phyloP scores from a whole-genome alignment of 1,140 invertebrate species.

The Drosophila pachea region DNA sequence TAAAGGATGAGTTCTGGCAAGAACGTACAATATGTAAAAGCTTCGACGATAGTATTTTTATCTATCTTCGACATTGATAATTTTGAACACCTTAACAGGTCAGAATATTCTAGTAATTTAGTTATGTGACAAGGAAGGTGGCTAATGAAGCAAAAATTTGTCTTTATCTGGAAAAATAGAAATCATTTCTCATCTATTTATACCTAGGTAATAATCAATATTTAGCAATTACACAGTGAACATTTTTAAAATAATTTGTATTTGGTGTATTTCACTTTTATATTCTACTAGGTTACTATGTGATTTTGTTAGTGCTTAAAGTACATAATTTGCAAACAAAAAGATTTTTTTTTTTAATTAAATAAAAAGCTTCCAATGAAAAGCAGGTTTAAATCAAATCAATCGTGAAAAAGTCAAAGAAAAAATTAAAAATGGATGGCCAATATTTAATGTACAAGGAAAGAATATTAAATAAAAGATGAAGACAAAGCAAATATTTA shows the following conservation, averaged over 20 bases:
- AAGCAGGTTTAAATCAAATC: slow-evolving; percentile 39
- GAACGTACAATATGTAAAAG: slow-evolving; percentile 19
- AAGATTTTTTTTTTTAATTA: slow-evolving; percentile 33
- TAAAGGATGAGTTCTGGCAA: not conserved
- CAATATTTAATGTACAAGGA: slow-evolving; percentile 57
- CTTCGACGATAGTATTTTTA: not conserved
- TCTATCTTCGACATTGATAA: slow-evolving; percentile 3
- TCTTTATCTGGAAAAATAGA: not conserved
- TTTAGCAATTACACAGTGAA: slow-evolving; percentile 6
- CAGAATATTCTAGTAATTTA: not conserved
- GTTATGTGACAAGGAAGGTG: not conserved
- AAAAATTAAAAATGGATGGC: slow-evolving; percentile 30
- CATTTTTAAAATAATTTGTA: slow-evolving; percentile 25
- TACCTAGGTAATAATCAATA: slow-evolving; percentile 8
- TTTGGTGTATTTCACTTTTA: slow-evolving; percentile 42
- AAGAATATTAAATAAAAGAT: slow-evolving; percentile 50
- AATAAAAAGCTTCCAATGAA: slow-evolving; percentile 56
- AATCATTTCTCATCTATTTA: slow-evolving; percentile 14
- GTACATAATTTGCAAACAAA: slow-evolving; percentile 58
- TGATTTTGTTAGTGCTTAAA: slow-evolving; percentile 73
- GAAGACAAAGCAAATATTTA: slow-evolving; percentile 40
- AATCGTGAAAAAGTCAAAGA: slow-evolving; percentile 40
- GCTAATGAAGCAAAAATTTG: not conserved
- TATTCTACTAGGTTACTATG: slow-evolving; percentile 71
- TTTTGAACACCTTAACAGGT: slow-evolving; percentile 2